A percentile compares a stretch with the other conserved stretches of the same genome.
These are phyloP conservation scores for Halichoerus grypus DNA, from an alignment of 2,113 vertebrate species.

Conservation along the genomic window DNA sequence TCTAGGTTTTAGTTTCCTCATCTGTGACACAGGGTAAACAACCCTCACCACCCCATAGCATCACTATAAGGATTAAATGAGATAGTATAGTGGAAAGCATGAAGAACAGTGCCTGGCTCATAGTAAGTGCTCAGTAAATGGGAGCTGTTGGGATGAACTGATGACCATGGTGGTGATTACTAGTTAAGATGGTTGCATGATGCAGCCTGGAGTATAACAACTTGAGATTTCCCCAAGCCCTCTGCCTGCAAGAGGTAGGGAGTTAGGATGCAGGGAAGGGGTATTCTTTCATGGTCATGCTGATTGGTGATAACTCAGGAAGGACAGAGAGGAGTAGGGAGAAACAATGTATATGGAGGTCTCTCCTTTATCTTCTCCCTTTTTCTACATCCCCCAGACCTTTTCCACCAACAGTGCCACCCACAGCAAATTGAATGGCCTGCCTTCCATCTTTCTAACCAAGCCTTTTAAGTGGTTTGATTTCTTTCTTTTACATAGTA, in stretches of 20 bases:
- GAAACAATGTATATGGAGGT: background rate
- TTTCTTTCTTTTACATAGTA: background rate
- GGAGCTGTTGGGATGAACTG: background rate
- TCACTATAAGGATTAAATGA: background rate
- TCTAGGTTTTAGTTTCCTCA: background rate
- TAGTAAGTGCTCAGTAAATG: background rate
- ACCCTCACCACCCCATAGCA: background rate
- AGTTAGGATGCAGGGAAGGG: background rate
- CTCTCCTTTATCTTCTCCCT: background rate
- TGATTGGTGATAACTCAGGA: background rate
- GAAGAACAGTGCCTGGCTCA: background rate
- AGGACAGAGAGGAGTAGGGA: background rate
- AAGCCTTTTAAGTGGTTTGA: background rate
- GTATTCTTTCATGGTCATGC: background rate
- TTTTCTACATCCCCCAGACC: background rate
- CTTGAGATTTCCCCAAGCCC: background rate
- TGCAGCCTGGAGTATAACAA: background rate
- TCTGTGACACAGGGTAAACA: background rate
- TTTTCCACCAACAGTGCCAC: background rate
- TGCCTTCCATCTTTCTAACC: background rate
- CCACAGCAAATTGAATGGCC: background rate
- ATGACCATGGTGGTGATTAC: background rate
- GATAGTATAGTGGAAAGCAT: background rate
- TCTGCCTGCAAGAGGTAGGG: background rate
- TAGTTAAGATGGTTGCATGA: background rate